Conservation (phyloP, 2,888 invertebrate genomes). For the Amphipoea lucens region DNA sequence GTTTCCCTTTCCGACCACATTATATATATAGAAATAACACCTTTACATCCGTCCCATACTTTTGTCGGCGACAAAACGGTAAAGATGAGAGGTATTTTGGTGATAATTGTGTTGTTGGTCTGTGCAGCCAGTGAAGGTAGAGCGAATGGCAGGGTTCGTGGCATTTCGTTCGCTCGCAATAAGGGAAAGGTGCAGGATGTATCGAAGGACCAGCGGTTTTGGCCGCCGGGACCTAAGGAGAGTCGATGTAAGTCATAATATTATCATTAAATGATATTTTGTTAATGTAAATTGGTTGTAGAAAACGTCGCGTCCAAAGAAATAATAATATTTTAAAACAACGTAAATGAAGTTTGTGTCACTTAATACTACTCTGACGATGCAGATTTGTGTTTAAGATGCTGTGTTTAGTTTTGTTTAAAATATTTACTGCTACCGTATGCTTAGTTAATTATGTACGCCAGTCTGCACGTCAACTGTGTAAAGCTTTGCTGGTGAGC, state of each 20-base stretch:
- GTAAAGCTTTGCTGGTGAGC: neutral
- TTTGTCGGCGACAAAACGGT: slow-evolving; percentile 28
- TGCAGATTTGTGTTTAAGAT: neutral
- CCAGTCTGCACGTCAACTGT: neutral
- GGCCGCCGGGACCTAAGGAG: slow-evolving; percentile 83
- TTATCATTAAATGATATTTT: neutral
- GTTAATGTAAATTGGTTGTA: neutral
- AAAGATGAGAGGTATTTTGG: slow-evolving; percentile 58
- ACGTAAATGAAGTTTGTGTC: neutral
- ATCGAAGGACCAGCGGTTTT: slow-evolving; percentile 75
- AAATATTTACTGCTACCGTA: neutral
- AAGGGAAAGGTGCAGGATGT: slow-evolving; percentile 50
- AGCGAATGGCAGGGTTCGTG: slow-evolving; percentile 59
- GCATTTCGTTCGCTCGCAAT: slow-evolving; percentile 26
- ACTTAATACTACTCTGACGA: neutral
- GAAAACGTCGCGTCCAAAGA: neutral
- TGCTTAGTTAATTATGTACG: neutral
- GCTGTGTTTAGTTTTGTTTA: neutral
- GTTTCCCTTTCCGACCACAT: slow-evolving; percentile 75
- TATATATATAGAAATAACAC: slow-evolving; percentile 74
- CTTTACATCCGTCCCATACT: slow-evolving; percentile 66
- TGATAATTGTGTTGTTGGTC: slow-evolving; percentile 53
- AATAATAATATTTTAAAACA: neutral
- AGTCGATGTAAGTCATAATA: slow-evolving; percentile 81
- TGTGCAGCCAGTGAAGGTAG: slow-evolving; percentile 69